Percentiles rank a stretch among this genome's conserved stretches.
Evolutionary conservation across 92 coral and sea anemone species (phyloP).

Genomic region (Palythoa grandiflora): DNA sequence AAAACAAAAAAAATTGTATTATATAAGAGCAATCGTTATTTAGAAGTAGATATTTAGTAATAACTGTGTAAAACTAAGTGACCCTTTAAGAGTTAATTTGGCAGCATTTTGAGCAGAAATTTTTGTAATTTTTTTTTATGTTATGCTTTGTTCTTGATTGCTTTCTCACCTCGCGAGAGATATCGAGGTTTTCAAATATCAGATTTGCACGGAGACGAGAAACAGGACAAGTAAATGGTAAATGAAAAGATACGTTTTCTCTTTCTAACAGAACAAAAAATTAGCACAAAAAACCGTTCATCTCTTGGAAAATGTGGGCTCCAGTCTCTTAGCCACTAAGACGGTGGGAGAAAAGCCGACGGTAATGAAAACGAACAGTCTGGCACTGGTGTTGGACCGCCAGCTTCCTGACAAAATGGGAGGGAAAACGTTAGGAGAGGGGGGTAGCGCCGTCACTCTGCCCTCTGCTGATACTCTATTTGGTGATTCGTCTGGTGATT

Average conservation of each 20-base stretch:
- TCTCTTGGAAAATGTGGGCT: conserved; percentile 69
- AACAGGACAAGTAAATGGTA: too few relatives aligned
- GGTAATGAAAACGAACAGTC: conserved; percentile 77
- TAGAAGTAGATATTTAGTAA: too few relatives aligned
- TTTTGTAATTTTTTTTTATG: too few relatives aligned
- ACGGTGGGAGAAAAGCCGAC: conserved; percentile 79
- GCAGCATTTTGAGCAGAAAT: too few relatives aligned
- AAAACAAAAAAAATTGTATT: too few relatives aligned
- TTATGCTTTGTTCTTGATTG: too few relatives aligned
- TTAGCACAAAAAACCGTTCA: conserved; percentile 75
- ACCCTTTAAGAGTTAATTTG: too few relatives aligned
- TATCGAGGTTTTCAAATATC: too few relatives aligned
- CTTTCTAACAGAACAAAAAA: conserved; percentile 59
- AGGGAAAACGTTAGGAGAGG: conserved; percentile 81
- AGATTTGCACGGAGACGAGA: too few relatives aligned
- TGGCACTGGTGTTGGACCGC: conserved; percentile 80
- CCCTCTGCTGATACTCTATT: conserved; percentile 82
- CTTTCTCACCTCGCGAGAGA: too few relatives aligned
- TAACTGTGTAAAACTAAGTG: too few relatives aligned
- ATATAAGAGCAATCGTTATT: too few relatives aligned
- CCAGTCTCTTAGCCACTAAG: conserved; percentile 78
- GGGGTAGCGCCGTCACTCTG: conserved; percentile 76
- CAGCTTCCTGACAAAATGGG: conserved; percentile 87
- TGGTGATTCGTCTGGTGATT: conserved; percentile 53
- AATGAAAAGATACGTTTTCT: neutral